Conservation (phyloP, 1,140 invertebrate genomes). For the Anastrepha obliqua region DNA sequence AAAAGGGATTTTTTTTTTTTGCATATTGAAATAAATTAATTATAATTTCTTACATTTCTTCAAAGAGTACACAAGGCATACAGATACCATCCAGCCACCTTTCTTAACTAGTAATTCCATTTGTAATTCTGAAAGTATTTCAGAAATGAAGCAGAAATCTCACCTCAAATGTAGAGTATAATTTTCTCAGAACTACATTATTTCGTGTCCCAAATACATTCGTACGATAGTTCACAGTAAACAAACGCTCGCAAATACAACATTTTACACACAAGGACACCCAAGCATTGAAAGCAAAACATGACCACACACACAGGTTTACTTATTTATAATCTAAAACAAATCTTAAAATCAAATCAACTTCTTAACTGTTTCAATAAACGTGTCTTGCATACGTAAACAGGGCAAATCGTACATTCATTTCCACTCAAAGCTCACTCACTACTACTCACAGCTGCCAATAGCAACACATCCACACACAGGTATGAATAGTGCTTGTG, state of each 20-base stretch:
- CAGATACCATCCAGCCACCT: background rate
- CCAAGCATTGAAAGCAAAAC: background rate
- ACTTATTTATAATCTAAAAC: slow-evolving; percentile 52
- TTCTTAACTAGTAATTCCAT: background rate
- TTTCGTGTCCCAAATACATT: background rate
- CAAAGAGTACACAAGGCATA: background rate
- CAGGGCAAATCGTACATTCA: slow-evolving; percentile 41
- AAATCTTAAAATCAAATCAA: slow-evolving; percentile 53
- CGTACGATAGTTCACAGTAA: background rate
- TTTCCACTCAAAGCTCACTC: slow-evolving; percentile 24
- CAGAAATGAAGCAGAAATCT: background rate
- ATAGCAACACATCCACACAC: background rate
- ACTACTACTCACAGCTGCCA: background rate
- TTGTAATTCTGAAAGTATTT: background rate
- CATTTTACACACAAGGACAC: background rate
- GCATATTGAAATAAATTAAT: too few species aligned
- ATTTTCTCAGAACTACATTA: background rate
- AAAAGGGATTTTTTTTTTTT: too few species aligned
- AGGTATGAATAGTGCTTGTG: background rate
- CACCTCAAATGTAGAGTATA: background rate
- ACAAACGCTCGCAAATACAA: background rate
- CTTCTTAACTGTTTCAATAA: slow-evolving; percentile 52
- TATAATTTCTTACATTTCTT: too few species aligned
- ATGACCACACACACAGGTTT: background rate
- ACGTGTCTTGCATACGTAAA: slow-evolving; percentile 52